Base-by-base conservation (phyloP, 2,888 invertebrate species). In the Erannis defoliaria region DNA sequence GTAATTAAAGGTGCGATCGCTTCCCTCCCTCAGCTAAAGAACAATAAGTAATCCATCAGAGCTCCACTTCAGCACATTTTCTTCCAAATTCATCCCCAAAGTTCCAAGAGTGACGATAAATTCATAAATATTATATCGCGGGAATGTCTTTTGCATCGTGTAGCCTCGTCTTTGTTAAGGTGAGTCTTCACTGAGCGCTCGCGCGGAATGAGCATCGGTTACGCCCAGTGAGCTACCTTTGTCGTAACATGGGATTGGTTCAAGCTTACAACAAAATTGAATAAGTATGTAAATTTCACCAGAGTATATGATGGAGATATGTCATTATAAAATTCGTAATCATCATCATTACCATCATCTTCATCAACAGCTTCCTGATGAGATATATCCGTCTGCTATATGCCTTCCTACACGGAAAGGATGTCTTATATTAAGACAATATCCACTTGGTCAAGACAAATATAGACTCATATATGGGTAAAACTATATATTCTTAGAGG, bases 71-170 rank as follows among this genome's bases (percentile, higher is more conserved):
- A 35, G 35, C 14, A 14, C 31, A 12, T 48, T 37, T 35, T 23
- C 35, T 49, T 23, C 35, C 21, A 14, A 35, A 33, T 49, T 33
- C 19, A 46, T 18, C 46, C 29, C 29, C 46, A 31, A 46, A 29
- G 19, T 10, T 40, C 31, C 19, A 40, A 5, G 21, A 38, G 51
- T 18, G 29, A 9, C 38, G 40, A 51, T 51, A 29, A 40, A 51
- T 51, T 40, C 51, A 51, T 51, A 29, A 46, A 55, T 55, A 46
- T 55, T 55, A 35, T 14, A 55, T 23, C n/a, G 10, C 23, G 14
- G 37, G 43, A 45, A 45, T 55, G 26, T 35, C 33, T 29, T 40
- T 18, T 33, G 43, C 53, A 42, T 42, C 42, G 42, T 33, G 23
- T 53, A 21, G 43, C 43, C 53, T 33, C 43, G 43, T 12, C 43